phyloP scores from a whole-genome alignment of 2,113 vertebrate species.

The Cinclus cinclus region DNA sequence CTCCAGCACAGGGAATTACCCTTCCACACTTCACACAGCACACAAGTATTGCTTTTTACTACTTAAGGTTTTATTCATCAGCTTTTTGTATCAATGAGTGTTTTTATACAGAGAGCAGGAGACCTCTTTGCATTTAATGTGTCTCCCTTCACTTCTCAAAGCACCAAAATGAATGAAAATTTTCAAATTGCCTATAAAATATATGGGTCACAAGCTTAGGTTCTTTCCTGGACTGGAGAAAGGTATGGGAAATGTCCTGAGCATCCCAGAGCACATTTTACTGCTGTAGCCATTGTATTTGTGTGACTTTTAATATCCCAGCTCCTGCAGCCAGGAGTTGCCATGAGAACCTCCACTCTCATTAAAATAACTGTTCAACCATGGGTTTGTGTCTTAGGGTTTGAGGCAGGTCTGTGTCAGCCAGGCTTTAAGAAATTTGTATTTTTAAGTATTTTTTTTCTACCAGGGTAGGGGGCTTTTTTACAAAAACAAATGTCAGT shows the following conservation, averaged over 20 bases:
- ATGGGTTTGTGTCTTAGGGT: neutral
- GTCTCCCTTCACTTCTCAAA: neutral
- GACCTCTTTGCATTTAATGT: neutral
- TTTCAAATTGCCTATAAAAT: neutral
- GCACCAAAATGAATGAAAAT: fast-evolving
- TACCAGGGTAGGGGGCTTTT: neutral
- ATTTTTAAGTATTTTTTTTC: neutral
- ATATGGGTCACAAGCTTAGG: neutral
- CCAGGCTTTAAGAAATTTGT: neutral
- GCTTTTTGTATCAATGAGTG: neutral
- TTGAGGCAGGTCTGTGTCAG: neutral
- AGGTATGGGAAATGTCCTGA: neutral
- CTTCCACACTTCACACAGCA: fast-evolving
- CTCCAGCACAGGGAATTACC: neutral
- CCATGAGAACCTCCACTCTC: neutral
- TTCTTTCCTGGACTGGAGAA: neutral
- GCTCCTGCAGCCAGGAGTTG: neutral
- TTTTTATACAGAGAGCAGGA: neutral
- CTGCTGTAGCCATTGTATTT: neutral
- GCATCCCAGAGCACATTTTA: neutral
- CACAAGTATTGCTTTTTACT: fast-evolving
- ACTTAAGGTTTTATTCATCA: neutral
- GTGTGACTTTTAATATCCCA: neutral
- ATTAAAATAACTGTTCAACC: neutral
- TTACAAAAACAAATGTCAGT: neutral